Percentiles rank a stretch among this genome's conserved stretches.
These are phyloP conservation scores for Neomonachus schauinslandi DNA, from an alignment of 2,113 vertebrate genomes.

Conservation along the genomic window DNA sequence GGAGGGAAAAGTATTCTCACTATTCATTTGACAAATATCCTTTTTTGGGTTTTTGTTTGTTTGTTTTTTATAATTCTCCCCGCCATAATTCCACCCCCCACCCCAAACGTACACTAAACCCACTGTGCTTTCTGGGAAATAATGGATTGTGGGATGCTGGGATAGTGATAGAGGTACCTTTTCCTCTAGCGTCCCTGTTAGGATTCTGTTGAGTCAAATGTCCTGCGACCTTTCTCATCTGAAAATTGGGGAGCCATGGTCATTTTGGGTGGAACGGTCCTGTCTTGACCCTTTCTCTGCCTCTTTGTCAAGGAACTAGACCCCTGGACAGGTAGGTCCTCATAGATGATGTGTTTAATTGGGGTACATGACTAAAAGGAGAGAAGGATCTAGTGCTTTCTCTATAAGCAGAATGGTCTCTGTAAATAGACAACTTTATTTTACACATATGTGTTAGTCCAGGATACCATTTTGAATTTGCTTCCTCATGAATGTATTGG, in stretches of 20 bases:
- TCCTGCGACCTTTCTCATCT: background rate
- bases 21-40: constrained; percentile 22
- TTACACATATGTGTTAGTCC: background rate
- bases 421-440: background rate
- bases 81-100: background rate
- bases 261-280: background rate
- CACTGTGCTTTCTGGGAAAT: background rate
- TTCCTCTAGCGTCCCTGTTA: background rate
- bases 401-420: background rate
- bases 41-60: background rate
- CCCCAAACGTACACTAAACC: background rate
- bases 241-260: background rate
- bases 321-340: background rate
- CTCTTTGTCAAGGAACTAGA: background rate
- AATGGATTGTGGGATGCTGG: background rate
- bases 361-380: background rate
- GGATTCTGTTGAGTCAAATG: background rate
- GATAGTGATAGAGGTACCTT: background rate
- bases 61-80: background rate
- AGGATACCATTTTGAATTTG: background rate
- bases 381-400: background rate
- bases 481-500: background rate
- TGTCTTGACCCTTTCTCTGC: background rate
- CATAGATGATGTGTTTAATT: background rate
- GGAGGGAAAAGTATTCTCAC: background rate